These are phyloP conservation scores for Cyrtonyx montezumae DNA, from an alignment of 2,113 vertebrate genomes.

Conservation along the genomic window DNA sequence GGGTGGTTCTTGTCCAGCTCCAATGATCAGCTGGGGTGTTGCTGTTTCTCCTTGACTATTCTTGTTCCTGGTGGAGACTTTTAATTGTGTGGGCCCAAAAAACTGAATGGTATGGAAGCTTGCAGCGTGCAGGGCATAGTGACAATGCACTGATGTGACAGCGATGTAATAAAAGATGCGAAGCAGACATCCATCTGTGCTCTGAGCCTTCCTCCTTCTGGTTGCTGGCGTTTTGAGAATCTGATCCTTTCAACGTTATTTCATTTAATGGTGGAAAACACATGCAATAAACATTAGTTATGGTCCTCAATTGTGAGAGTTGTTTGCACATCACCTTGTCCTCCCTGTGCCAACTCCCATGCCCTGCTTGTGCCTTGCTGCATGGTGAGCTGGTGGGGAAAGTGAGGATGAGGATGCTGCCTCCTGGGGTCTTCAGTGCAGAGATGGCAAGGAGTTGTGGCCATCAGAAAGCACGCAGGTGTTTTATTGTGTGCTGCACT, in stretches of 20 bases:
- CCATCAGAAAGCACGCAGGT: background rate
- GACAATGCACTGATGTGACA: background rate
- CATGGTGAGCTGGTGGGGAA: background rate
- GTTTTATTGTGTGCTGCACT: rapidly evolving
- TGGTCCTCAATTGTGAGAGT: background rate
- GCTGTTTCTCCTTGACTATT: background rate
- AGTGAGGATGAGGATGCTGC: background rate
- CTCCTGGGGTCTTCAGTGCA: background rate
- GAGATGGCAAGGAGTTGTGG: background rate
- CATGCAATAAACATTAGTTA: background rate
- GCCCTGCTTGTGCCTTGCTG: no score
- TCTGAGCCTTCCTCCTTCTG: background rate
- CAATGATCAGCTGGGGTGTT: background rate
- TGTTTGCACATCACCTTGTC: background rate
- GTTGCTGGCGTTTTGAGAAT: background rate
- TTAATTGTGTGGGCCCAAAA: background rate
- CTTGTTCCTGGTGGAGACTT: background rate
- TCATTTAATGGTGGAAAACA: background rate
- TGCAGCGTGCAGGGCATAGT: background rate
- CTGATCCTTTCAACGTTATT: background rate
- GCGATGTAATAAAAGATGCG: background rate
- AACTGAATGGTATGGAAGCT: background rate
- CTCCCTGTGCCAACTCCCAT: background rate
- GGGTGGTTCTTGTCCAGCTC: background rate
- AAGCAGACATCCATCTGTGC: background rate